These are phyloP conservation scores for Steatornis caripensis DNA, from an alignment of 2,113 vertebrate genomes.

Conservation along the genomic window DNA sequence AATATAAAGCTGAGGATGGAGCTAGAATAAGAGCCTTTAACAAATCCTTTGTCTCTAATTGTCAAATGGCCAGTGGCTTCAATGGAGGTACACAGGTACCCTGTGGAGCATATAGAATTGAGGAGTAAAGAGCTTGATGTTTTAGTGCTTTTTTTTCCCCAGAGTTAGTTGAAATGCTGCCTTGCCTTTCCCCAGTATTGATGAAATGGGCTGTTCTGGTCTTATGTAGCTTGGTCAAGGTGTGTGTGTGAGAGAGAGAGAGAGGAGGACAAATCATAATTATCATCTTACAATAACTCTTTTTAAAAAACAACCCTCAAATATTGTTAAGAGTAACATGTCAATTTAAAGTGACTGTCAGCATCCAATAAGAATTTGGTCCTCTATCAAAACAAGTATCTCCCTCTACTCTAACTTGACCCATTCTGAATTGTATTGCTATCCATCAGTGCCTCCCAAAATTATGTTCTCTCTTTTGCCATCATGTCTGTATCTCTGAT, in stretches of 20 bases:
- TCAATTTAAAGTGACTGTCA: not conserved
- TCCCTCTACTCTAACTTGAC: not conserved
- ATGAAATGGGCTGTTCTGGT: not conserved
- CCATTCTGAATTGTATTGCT: not conserved
- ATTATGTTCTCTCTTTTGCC: not conserved
- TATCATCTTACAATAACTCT: not conserved
- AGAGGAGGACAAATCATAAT: not conserved
- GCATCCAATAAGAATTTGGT: not conserved
- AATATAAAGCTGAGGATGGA: conserved; percentile 4
- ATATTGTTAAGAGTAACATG: not conserved
- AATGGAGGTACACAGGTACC: not conserved
- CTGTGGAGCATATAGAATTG: not conserved
- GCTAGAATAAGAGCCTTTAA: not conserved
- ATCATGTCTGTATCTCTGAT: not conserved
- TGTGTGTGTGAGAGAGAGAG: not conserved
- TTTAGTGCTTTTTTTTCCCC: not conserved
- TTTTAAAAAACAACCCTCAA: not conserved
- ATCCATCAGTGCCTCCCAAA: not conserved
- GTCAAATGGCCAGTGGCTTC: not conserved
- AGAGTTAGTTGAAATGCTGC: not conserved
- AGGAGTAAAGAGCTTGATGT: not conserved
- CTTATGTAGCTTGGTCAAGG: not conserved
- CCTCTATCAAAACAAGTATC: not conserved
- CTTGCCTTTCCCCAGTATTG: not conserved
- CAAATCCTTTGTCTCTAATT: not conserved